These are phyloP conservation scores for Antedon bifida DNA, from an alignment of 35 echinoderm and acorn worm species.

Conservation along the genomic window DNA sequence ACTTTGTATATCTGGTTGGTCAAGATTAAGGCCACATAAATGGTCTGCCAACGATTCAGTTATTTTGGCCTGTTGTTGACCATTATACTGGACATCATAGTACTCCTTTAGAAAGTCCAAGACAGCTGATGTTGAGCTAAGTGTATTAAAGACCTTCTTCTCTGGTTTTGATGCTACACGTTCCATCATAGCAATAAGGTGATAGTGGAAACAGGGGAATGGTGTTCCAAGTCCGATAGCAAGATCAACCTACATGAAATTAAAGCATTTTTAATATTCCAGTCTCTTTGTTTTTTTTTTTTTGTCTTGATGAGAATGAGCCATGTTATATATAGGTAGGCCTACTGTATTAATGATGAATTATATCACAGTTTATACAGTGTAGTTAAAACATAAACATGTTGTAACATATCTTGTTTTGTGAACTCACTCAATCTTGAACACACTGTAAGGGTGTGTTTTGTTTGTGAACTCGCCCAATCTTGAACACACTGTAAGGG, in stretches of 20 bases:
- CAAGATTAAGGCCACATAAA: background rate
- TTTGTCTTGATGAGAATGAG: too few species aligned
- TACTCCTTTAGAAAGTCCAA: conserved; percentile 78
- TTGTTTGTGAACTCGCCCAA: conserved; percentile 56
- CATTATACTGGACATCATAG: conserved; percentile 33
- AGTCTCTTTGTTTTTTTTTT: too few species aligned
- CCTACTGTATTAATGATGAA: too few species aligned
- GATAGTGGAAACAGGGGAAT: conserved; percentile 78
- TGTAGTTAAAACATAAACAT: too few species aligned
- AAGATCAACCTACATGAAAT: conserved; percentile 64
- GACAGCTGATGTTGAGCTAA: conserved; percentile 55
- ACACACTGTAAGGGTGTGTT: too few species aligned
- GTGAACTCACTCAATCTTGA: too few species aligned
- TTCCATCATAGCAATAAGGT: conserved; percentile 90
- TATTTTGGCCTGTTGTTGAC: background rate
- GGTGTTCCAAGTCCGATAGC: conserved; percentile 49
- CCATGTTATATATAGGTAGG: too few species aligned
- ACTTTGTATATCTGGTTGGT: background rate
- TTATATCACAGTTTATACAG: too few species aligned
- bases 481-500: conserved; percentile 74
- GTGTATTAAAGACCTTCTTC: conserved; percentile 69
- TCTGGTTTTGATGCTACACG: conserved; percentile 41
- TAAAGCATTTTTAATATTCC: background rate
- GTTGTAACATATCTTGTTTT: too few species aligned
- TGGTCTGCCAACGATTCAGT: background rate